Percentiles rank a stretch among this genome's conserved stretches.
Evolutionary conservation across 2,888 invertebrate genomes (phyloP).

Genomic region (Dioctria rufipes): DNA sequence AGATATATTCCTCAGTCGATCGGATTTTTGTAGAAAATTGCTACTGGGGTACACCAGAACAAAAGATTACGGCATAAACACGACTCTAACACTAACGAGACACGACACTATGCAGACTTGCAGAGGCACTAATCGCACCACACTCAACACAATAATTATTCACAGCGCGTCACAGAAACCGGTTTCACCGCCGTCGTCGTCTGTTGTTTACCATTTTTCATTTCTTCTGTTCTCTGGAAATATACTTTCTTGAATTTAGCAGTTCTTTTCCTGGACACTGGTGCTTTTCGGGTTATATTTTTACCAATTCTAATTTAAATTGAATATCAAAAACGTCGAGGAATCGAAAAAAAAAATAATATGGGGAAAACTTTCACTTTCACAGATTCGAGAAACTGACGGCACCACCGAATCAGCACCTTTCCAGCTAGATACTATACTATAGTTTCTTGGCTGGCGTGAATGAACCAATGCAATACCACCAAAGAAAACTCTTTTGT

Average conservation of each 20-base stretch:
- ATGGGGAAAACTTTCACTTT: constrained; percentile 49
- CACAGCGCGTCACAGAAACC: constrained; percentile 10
- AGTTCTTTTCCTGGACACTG: neutral
- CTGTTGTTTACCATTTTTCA: constrained; percentile 22
- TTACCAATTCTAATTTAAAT: neutral
- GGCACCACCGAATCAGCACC: neutral
- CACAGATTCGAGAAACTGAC: neutral
- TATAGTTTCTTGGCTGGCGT: too few species aligned
- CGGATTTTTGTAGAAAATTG: too few species aligned
- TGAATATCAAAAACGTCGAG: constrained; percentile 6
- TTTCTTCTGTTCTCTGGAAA: neutral
- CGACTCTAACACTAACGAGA: too few species aligned
- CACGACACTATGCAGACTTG: too few species aligned
- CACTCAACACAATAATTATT: neutral
- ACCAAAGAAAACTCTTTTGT: too few species aligned
- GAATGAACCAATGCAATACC: too few species aligned
- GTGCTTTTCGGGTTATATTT: neutral
- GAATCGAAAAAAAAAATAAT: neutral
- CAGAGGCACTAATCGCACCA: neutral
- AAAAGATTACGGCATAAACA: neutral
- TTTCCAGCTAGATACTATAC: too few species aligned
- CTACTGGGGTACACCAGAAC: too few species aligned
- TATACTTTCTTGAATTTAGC: constrained; percentile 5
- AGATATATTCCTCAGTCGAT: too few species aligned
- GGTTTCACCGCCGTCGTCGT: constrained; percentile 33